These are phyloP conservation scores for Clarias pachynema DNA, from an alignment of 2,797 vertebrate species.

Conservation along the genomic window DNA sequence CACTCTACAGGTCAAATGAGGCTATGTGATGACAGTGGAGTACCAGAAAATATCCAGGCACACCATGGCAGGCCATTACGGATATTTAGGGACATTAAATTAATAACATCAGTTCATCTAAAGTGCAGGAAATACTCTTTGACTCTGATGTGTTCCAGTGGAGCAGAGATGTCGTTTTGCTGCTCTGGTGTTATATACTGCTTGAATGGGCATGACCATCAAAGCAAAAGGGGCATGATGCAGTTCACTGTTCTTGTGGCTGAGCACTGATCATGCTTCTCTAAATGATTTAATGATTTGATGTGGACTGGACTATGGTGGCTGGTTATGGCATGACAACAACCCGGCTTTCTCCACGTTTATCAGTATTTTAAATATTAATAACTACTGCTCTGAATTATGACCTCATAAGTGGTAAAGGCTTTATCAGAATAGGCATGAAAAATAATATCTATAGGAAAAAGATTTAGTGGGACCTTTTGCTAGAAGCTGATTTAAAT, in stretches of 20 bases:
- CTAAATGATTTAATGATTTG: conserved; percentile 12
- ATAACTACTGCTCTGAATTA: conserved; percentile 24
- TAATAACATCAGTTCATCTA: conserved; percentile 27
- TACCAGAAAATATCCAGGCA: conserved; percentile 2
- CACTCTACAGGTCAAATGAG: neutral
- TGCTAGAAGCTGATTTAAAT: conserved; percentile 2
- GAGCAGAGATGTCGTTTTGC: conserved; percentile 31
- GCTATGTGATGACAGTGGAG: neutral
- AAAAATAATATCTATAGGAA: conserved; percentile 23
- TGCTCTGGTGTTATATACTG: conserved; percentile 31
- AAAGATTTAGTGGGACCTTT: conserved; percentile 4
- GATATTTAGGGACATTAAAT: conserved; percentile 36
- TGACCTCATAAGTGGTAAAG: conserved; percentile 7
- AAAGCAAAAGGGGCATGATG: neutral
- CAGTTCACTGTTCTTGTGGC: conserved; percentile 24
- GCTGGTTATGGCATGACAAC: conserved; percentile 16
- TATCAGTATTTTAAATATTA: conserved; percentile 27
- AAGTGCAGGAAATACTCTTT: conserved; percentile 16
- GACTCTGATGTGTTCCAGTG: conserved; percentile 11
- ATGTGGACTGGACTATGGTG: conserved; percentile 9
- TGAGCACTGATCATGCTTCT: conserved; percentile 11
- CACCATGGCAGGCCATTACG: conserved; percentile 19
- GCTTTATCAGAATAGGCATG: neutral
- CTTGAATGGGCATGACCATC: conserved; percentile 37
- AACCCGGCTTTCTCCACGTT: conserved; percentile 10